Base-by-base conservation (phyloP, 2,113 vertebrate species). In the Oryzias javanicus region DNA sequence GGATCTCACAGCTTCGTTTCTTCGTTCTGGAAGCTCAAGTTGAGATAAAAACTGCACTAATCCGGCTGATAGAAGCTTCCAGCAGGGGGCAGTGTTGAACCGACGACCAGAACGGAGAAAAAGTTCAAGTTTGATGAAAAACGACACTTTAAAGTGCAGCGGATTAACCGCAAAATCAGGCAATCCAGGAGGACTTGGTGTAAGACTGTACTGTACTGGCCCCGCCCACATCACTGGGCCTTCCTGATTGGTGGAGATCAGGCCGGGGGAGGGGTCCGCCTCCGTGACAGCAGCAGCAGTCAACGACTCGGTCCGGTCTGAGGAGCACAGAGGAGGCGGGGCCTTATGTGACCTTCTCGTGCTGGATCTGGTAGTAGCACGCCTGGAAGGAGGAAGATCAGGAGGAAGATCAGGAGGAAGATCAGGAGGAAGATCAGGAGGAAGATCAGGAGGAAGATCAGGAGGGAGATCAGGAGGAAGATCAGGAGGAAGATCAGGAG, bases 351-450 rank as follows among this genome's bases (percentile, higher is more conserved):
- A 98, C 88, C 86, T 97, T 99, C 90, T 99, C 97, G 3, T 97
- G 96, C 76, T 98, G 97, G 88, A 99, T 98, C 91, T 99, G 97
- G 90, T 96, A 98, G 88, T 99, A 99, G 85, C 95, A 98, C 0
- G 97, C 97, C 96, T 98, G 85, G 79, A 76, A 59, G 64, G 25
- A 44, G 42, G 42, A 44, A 44, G 15, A 14, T 44, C 42, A 16
- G 42, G 16, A 44, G 15, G 42, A n/a, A n/a, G n/a, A n/a, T n/a
- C n/a, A n/a, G n/a, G n/a, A n/a, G n/a, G n/a, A n/a, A n/a, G n/a
- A n/a, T n/a, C n/a, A n/a, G n/a, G n/a, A n/a, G n/a, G n/a, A n/a
- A n/a, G n/a, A n/a, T n/a, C n/a, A n/a, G n/a, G n/a, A n/a, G n/a
- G n/a, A n/a, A n/a, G n/a, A n/a, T n/a, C n/a, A n/a, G n/a, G n/a